These are phyloP conservation scores for Thunnus maccoyii DNA, from an alignment of 2,113 vertebrate genomes.

Conservation along the genomic window DNA sequence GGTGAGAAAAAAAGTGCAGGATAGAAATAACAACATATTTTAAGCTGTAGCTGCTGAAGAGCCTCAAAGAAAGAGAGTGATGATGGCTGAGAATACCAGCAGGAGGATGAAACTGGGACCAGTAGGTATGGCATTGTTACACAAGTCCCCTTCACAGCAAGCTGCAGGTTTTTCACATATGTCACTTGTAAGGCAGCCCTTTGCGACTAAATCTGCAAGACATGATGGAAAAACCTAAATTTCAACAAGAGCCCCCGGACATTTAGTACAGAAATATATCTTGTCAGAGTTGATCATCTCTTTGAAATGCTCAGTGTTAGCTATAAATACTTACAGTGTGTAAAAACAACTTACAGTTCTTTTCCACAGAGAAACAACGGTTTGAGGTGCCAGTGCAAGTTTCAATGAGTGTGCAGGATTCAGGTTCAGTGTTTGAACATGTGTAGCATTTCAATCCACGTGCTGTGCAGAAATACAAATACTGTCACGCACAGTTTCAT, in stretches of 20 bases:
- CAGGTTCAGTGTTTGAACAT: rapidly evolving
- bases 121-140: constrained; percentile 49
- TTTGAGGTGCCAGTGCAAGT: rapidly evolving
- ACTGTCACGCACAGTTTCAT: neutral
- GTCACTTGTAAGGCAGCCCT: constrained; percentile 35
- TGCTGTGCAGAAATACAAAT: constrained; percentile 8
- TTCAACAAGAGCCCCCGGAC: too few relatives aligned
- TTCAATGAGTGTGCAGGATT: neutral
- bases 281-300: too few relatives aligned
- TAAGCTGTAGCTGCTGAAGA: neutral
- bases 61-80: constrained; percentile 48
- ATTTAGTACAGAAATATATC: too few relatives aligned
- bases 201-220: constrained; percentile 54
- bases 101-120: constrained; percentile 55
- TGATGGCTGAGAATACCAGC: constrained; percentile 38
- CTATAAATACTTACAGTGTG: too few relatives aligned
- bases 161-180: neutral
- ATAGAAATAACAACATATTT: neutral
- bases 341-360: too few relatives aligned
- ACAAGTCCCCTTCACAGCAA: constrained; percentile 71
- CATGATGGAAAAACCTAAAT: neutral
- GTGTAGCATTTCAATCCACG: constrained; percentile 22
- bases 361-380: neutral
- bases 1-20: neutral
- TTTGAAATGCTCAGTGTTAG: too few relatives aligned